Evolutionary conservation across 2,113 vertebrate species (phyloP).

Genomic region (Leptosomus discolor): DNA sequence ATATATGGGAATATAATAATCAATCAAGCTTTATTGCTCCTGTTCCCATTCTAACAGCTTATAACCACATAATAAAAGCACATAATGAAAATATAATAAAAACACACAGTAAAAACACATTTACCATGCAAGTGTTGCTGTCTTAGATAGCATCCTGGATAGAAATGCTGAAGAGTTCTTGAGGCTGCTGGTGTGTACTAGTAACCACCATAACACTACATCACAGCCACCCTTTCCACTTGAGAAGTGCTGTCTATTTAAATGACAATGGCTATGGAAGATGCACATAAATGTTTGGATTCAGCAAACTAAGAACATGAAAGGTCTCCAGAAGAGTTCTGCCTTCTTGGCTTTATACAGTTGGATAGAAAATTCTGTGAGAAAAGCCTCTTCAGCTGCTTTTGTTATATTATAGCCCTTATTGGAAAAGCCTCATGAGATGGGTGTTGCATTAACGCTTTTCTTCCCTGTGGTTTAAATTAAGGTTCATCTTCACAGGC

Average conservation of each 20-base stretch:
- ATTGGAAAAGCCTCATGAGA: neutral
- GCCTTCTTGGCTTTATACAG: neutral
- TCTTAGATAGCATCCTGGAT: neutral
- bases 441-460: neutral
- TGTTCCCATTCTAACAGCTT: conserved; percentile 49
- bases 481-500: neutral
- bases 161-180: neutral
- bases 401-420: neutral
- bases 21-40: conserved; percentile 40
- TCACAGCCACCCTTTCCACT: neutral
- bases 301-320: neutral
- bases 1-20: conserved; percentile 39
- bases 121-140: neutral
- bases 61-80: conserved; percentile 57
- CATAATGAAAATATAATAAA: conserved; percentile 61
- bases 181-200: neutral
- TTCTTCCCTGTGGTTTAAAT: neutral
- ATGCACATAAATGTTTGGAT: neutral
- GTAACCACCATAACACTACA: neutral
- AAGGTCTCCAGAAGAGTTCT: neutral
- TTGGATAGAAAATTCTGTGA: neutral
- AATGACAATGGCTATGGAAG: neutral
- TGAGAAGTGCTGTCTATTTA: neutral
- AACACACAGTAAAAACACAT: conserved; percentile 44
- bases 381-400: conserved; percentile 3